Conservation (phyloP, 2,888 invertebrate species). For the Drosophila testacea region DNA sequence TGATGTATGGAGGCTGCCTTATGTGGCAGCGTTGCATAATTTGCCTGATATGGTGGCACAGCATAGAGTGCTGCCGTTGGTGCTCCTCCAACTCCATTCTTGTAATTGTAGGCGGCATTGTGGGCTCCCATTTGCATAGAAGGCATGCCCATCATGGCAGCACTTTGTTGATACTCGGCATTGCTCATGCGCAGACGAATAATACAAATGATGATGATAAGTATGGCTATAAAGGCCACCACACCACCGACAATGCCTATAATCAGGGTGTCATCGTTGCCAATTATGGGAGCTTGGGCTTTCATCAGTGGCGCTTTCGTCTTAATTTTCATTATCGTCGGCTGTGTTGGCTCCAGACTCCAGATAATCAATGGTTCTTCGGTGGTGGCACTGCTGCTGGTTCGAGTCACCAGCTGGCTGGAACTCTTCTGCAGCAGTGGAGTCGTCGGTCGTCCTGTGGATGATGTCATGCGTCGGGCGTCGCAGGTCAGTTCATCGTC, state of each 20-base stretch:
- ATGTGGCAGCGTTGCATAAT: conserved; percentile 89
- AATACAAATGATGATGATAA: conserved; percentile 95
- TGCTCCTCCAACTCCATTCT: conserved; percentile 83
- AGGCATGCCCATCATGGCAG: conserved; percentile 87
- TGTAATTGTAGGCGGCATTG: conserved; percentile 87
- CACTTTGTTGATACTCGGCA: conserved; percentile 88
- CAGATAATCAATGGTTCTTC: conserved; percentile 95
- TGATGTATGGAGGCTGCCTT: conserved; percentile 86
- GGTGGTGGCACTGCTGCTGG: conserved; percentile 86
- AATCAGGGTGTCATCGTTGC: conserved; percentile 96
- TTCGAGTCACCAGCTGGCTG: conserved; percentile 84
- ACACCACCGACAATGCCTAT: conserved; percentile 98
- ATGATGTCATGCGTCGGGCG: conserved; percentile 86
- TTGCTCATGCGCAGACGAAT: conserved; percentile 91
- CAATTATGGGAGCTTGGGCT: conserved; percentile 88
- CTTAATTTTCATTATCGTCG: conserved; percentile 87
- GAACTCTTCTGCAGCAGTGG: conserved; percentile 77
- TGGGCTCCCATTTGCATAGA: conserved; percentile 86
- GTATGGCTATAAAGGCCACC: conserved; percentile 94
- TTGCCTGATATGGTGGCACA: conserved; percentile 88
- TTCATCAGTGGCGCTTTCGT: conserved; percentile 87
- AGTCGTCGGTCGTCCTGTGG: conserved; percentile 71
- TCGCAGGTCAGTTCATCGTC: conserved; percentile 94
- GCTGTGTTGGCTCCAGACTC: conserved; percentile 91
- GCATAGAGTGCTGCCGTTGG: conserved; percentile 86